phyloP scores from a whole-genome alignment of 2,797 vertebrate genomes.

The Sebastes miniatus region DNA sequence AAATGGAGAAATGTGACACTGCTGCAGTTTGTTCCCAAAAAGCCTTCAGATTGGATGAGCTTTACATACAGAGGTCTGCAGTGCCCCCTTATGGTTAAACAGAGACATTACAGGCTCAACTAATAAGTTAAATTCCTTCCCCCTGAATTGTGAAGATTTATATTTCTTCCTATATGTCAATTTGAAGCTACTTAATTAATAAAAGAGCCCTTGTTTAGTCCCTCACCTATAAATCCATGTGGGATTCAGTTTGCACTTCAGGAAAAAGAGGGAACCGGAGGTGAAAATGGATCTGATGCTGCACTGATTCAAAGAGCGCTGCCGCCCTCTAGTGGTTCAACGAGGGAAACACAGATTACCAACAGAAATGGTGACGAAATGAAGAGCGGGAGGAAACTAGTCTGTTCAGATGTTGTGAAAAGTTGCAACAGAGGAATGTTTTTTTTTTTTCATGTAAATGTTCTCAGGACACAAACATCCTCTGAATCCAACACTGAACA shows the following conservation, averaged over 20 bases:
- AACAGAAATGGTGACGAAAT: neutral
- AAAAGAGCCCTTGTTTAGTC: conserved; percentile 27
- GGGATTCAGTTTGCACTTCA: neutral
- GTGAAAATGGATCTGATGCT: neutral
- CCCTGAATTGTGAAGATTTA: neutral
- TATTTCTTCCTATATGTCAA: neutral
- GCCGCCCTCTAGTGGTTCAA: conserved; percentile 47
- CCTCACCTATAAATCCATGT: neutral
- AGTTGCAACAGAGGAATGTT: conserved; percentile 19
- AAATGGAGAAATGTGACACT: neutral
- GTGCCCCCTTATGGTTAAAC: conserved; percentile 27
- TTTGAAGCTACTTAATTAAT: neutral
- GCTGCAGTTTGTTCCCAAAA: neutral
- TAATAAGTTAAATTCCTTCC: neutral
- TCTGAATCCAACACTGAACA: conserved; percentile 1
- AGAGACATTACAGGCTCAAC: neutral
- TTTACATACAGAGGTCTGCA: conserved; percentile 16
- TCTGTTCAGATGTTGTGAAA: neutral
- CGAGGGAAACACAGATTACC: neutral
- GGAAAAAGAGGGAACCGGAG: neutral
- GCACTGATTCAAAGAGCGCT: conserved; percentile 8
- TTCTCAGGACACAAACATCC: neutral
- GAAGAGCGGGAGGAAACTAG: neutral
- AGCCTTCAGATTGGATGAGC: neutral
- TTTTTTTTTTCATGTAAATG: neutral